Base-by-base conservation (phyloP, 2,888 invertebrate genomes). In the Apamea epomidion region DNA sequence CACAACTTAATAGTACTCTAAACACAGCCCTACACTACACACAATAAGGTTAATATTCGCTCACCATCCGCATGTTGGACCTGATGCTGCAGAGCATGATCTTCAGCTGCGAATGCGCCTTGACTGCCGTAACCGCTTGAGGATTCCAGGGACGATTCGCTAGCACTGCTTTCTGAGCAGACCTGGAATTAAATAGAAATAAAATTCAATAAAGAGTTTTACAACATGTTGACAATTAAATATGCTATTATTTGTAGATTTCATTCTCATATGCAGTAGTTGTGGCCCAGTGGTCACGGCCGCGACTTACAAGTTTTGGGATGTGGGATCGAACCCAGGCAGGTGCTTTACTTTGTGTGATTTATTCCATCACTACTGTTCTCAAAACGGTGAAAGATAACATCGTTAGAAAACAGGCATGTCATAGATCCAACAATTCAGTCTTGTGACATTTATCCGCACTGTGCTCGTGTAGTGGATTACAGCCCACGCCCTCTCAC, bases 61-160 rank as follows among this genome's bases (percentile, higher is more conserved):
- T 91, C 91, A 97, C 97, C 97, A 85, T 97, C 97, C 1, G 94
- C 91, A 64, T 96, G 96, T 74, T 94, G 95, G 18, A 93, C 90
- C 84, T 94, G 94, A 62, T 95, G 97, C 64, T 95, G 96, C 2
- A 93, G 93, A 0, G 92, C 93, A 68, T 96, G 96, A 78, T 98
- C 98, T 84, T 98, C 97, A 0, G 96, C 96, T 0, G 98, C 98
- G 91, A 98, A 98, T 18, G 98, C 98, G 2, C 98, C 98, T 91
- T 98, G 98, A 91, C 98, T 98, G 69, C 98, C 98, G 91, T 98
- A 98, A 0, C 98, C 98, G 88, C 98, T 98, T 51, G 98, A 98
- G 0, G 98, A 98, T 88, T 98, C 98, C 74, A 98, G 94, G 0
- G 98, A 98, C 29, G 98, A 98, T 91, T 98, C 98, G 87, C 98